These are phyloP conservation scores for Saguinus imperator DNA, from an alignment of 2,113 vertebrate species.

Conservation along the genomic window DNA sequence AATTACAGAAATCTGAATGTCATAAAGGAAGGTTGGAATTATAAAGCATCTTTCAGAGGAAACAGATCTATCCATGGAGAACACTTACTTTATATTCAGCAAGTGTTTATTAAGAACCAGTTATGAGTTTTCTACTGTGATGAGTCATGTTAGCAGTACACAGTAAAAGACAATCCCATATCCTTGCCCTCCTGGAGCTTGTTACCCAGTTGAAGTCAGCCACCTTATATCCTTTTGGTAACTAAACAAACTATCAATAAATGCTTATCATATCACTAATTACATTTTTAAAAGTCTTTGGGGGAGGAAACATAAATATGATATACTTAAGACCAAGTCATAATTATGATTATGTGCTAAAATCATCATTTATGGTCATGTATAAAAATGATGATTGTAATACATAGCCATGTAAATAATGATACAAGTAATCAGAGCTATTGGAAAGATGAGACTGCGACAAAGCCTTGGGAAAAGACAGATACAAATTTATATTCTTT, in stretches of 20 bases:
- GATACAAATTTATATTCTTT: background rate
- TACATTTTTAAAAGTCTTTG: background rate
- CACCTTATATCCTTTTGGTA: background rate
- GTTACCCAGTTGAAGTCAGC: background rate
- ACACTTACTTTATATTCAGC: background rate
- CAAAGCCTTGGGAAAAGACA: background rate
- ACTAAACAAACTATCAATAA: background rate
- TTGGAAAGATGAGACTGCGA: background rate
- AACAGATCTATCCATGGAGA: background rate
- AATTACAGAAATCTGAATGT: background rate
- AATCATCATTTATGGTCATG: background rate
- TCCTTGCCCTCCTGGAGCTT: background rate
- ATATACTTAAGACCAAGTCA: background rate
- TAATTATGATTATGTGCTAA: background rate
- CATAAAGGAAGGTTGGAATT: background rate
- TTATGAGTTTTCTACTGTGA: background rate
- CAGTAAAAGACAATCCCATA: background rate
- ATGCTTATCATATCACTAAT: background rate
- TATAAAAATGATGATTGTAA: background rate
- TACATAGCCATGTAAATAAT: background rate
- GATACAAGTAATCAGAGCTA: background rate
- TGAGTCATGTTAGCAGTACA: background rate
- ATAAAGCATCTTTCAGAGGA: background rate
- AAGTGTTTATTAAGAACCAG: slow-evolving; percentile 11
- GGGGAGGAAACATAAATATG: background rate